Base-by-base conservation (phyloP, 2,888 invertebrate species). In the Pemphredon lugubris region DNA sequence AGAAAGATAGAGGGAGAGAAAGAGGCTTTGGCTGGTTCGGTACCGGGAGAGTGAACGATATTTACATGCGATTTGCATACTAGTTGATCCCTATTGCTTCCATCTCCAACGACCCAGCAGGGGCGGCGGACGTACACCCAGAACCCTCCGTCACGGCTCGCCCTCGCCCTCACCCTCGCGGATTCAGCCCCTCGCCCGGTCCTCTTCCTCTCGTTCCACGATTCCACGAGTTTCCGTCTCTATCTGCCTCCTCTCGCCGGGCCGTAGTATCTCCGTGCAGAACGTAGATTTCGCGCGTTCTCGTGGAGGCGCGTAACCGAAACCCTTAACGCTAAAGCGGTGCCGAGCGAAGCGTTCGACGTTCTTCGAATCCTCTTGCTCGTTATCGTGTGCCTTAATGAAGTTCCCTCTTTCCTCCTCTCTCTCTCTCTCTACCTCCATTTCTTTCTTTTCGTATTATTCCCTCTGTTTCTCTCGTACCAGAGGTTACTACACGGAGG, bases 21-120 rank as follows among this genome's bases (percentile, higher is more conserved):
- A 50, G 54, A 70, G 71, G 78, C 77, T 76, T 69, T 3, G 75
- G 77, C 72, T 73, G 78, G 75, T 79, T 81, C 75, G 70, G 82
- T 79, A 77, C 82, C 81, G 80, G 86, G 85, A 88, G 88, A 89
- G 88, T 88, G 89, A 88, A 84, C 86, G 88, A 89, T 90, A 90
- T 90, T 90, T 90, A 89, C 89, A 90, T 90, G 86, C 84, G 85
- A 90, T 90, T 90, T 89, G 89, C 90, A 90, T 90, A 90, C 89
- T 89, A 90, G 90, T 90, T 90, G 90, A 90, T 90, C 90, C 89
- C 89, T 90, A 90, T 89, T 89, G 89, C 89, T 89, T 88, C 89
- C 88, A 89, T 88, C 87, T 89, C 87, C 85, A 87, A 87, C 88
- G 84, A 89, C 85, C 83, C 87, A 83, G 83, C 87, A 84, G 84